These are phyloP conservation scores for Xenopus laevis DNA, from an alignment of 2,113 vertebrate genomes.

Conservation along the genomic window DNA sequence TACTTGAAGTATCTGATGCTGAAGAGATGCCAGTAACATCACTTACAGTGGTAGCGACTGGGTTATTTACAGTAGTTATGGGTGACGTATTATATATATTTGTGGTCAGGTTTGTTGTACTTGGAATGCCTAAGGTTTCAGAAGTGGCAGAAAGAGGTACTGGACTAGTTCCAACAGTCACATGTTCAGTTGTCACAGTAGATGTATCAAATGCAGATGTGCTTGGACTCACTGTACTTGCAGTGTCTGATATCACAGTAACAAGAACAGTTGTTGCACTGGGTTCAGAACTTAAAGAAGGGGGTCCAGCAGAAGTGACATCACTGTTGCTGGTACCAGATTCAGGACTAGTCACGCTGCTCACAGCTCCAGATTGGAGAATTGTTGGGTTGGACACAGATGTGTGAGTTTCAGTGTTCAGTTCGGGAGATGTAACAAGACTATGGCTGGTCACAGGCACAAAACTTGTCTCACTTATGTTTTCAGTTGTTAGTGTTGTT, in stretches of 20 bases:
- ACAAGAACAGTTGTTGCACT: background rate
- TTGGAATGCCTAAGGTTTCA: too few species aligned
- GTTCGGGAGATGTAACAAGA: background rate
- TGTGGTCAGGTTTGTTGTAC: too few species aligned
- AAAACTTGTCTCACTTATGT: background rate
- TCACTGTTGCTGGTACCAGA: background rate
- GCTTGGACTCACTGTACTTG: background rate
- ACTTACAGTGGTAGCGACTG: too few species aligned
- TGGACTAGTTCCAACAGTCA: background rate
- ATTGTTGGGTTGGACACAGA: background rate
- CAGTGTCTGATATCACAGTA: too few species aligned
- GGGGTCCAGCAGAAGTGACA: background rate
- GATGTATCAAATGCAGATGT: background rate
- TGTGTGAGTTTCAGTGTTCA: too few species aligned
- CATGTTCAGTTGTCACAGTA: background rate
- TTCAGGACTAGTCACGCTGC: background rate
- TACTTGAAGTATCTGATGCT: too few species aligned
- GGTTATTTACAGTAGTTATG: too few species aligned
- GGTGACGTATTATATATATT: too few species aligned
- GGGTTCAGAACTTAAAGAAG: background rate
- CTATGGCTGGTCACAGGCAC: background rate
- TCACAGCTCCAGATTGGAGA: too few species aligned
- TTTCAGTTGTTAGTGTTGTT: too few species aligned
- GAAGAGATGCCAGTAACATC: too few species aligned
- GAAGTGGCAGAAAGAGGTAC: too few species aligned